These are phyloP conservation scores for Xylocampa areola DNA, from an alignment of 2,888 invertebrate species.

Conservation along the genomic window DNA sequence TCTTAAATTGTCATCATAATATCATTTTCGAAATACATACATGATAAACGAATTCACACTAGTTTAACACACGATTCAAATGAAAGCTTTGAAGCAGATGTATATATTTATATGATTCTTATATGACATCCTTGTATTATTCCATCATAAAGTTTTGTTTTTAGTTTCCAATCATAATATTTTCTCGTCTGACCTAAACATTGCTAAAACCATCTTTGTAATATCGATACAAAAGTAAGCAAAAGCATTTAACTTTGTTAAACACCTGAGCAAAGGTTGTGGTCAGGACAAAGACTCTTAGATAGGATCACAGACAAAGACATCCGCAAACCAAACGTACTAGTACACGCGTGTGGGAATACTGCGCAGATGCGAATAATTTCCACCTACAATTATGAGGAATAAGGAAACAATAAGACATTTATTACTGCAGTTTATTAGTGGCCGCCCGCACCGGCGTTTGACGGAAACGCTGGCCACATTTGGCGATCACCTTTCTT, in stretches of 20 bases:
- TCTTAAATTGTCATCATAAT: no score
- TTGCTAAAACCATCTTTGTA: background rate
- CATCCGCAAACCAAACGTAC: constrained; percentile 28
- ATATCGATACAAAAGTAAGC: constrained; percentile 2
- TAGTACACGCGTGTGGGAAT: constrained; percentile 39
- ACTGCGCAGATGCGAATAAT: constrained; percentile 53
- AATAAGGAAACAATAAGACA: constrained; percentile 67
- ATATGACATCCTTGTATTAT: no score
- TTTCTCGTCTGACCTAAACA: constrained; percentile 1
- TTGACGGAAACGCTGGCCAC: constrained; percentile 75
- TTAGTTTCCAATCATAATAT: background rate
- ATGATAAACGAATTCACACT: no score
- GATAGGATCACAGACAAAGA: constrained; percentile 34
- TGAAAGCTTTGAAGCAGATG: no score
- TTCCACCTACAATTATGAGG: constrained; percentile 58
- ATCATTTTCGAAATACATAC: no score
- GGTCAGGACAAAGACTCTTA: constrained; percentile 25
- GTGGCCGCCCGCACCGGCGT: constrained; percentile 53
- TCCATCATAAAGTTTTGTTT: constrained; percentile 4
- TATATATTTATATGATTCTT: no score
- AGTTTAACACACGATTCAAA: no score
- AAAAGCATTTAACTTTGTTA: constrained; percentile 28
- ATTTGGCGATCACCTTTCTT: constrained; percentile 86
- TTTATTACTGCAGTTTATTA: constrained; percentile 60
- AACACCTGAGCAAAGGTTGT: constrained; percentile 40